A percentile compares a stretch with the other conserved stretches of the same genome.
phyloP scores from a whole-genome alignment of 2,888 invertebrate species.

The Cheilosia soror region DNA sequence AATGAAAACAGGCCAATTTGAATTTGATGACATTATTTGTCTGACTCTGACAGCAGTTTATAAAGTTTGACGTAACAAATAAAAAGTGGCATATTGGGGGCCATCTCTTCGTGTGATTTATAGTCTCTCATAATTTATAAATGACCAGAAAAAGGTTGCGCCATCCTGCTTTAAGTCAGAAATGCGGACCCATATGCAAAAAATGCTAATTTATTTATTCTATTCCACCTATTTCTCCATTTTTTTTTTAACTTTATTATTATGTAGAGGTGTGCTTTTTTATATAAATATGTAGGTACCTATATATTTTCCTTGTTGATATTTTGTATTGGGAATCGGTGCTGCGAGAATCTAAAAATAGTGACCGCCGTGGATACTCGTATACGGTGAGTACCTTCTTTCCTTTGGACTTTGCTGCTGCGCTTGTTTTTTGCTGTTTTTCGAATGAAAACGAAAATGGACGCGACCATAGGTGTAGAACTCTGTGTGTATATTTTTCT shows the following conservation, averaged over 20 bases:
- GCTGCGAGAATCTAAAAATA: conserved; percentile 66
- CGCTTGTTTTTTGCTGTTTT: conserved; percentile 9
- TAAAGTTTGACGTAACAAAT: too few relatives aligned
- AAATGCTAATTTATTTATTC: conserved; percentile 63
- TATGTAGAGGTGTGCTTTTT: conserved; percentile 1
- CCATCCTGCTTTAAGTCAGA: conserved; percentile 39
- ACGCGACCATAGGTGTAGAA: conserved; percentile 2
- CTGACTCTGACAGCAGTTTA: too few relatives aligned
- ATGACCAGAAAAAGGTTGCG: conserved; percentile 34
- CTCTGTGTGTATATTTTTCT: conserved; percentile 26
- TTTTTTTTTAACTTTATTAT: conserved; percentile 40
- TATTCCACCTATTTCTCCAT: conserved; percentile 46
- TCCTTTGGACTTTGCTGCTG: conserved; percentile 35
- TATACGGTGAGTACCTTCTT: conserved; percentile 31
- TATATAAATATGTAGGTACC: background rate
- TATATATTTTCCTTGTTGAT: conserved; percentile 30
- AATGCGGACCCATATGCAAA: conserved; percentile 39
- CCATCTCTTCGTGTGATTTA: background rate
- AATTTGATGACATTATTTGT: too few relatives aligned
- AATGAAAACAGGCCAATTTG: too few relatives aligned
- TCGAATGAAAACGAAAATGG: conserved; percentile 67
- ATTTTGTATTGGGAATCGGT: conserved; percentile 51
- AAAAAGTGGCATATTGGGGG: too few relatives aligned
- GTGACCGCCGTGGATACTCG: conserved; percentile 47
- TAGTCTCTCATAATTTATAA: background rate